These are phyloP conservation scores for Paracentrotus lividus DNA, from an alignment of 53 echinoderm and acorn worm genomes.

Conservation along the genomic window DNA sequence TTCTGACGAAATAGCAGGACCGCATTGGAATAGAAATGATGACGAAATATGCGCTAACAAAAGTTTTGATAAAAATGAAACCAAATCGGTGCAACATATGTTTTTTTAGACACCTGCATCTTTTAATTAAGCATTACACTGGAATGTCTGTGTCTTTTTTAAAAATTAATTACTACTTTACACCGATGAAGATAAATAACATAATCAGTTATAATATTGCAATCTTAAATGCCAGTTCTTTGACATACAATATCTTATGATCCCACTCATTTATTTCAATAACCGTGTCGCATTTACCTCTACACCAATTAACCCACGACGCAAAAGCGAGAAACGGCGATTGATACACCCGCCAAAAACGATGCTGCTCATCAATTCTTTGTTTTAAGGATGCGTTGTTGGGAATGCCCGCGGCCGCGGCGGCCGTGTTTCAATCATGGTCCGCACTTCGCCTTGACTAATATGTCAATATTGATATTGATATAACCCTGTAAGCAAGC, in stretches of 20 bases:
- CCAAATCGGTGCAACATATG: too few relatives aligned
- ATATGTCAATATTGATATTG: constrained; percentile 25
- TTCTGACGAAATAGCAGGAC: too few relatives aligned
- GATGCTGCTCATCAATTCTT: neutral
- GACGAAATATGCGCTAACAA: too few relatives aligned
- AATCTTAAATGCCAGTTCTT: neutral
- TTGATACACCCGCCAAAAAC: neutral
- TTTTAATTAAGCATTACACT: neutral
- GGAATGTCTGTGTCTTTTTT: too few relatives aligned
- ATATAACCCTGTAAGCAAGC: neutral
- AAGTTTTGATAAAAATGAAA: too few relatives aligned
- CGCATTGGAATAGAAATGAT: too few relatives aligned
- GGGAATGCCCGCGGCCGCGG: neutral
- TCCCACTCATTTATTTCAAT: neutral
- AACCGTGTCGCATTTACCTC: neutral
- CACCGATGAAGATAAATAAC: too few relatives aligned
- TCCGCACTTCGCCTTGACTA: neutral
- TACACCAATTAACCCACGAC: neutral
- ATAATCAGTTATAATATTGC: neutral
- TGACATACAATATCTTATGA: neutral
- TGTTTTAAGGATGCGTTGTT: neutral
- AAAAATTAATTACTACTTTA: neutral
- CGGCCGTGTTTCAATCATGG: neutral
- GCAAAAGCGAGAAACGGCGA: neutral
- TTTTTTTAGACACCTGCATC: too few relatives aligned